Percentiles rank a stretch among this genome's conserved stretches.
phyloP scores from a whole-genome alignment of 2,113 vertebrate species.

The Spea multiplicata region DNA sequence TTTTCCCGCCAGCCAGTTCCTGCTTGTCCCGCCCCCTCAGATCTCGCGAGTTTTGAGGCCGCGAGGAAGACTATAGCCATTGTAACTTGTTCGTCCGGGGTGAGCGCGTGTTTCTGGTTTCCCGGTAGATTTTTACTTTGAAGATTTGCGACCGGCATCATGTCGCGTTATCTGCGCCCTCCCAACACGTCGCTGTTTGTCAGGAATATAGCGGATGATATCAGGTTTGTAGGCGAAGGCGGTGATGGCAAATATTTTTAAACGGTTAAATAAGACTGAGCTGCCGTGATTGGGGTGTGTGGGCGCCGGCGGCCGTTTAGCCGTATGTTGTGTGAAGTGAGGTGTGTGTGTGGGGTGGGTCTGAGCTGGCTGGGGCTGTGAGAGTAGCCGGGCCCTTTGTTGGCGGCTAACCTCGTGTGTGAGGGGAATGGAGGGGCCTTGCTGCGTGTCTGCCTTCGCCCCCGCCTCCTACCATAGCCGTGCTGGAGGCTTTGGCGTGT shows the following conservation, averaged over 20 bases:
- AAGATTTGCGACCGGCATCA: conserved; percentile 53
- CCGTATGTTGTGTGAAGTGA: too few species aligned
- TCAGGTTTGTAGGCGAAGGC: conserved; percentile 73
- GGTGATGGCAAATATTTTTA: background rate
- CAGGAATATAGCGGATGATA: conserved; percentile 92
- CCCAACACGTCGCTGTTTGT: conserved; percentile 94
- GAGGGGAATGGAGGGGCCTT: too few species aligned
- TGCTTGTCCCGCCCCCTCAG: background rate
- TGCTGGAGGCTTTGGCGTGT: too few species aligned
- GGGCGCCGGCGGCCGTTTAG: too few species aligned
- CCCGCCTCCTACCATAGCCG: too few species aligned
- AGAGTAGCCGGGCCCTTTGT: too few species aligned
- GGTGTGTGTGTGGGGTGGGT: too few species aligned
- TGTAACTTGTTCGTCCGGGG: conserved; percentile 23
- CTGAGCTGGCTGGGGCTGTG: too few species aligned
- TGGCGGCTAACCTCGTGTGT: too few species aligned
- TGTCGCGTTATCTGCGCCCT: conserved; percentile 88
- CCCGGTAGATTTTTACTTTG: conserved; percentile 22
- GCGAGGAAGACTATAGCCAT: background rate
- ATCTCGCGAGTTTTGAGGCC: background rate
- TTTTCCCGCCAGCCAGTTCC: background rate
- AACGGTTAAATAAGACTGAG: too few species aligned
- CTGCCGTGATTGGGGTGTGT: too few species aligned
- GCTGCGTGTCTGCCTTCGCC: too few species aligned
- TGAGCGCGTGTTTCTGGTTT: background rate